Conservation (phyloP, 2,113 vertebrate genomes). For the Fulmarus glacialis region DNA sequence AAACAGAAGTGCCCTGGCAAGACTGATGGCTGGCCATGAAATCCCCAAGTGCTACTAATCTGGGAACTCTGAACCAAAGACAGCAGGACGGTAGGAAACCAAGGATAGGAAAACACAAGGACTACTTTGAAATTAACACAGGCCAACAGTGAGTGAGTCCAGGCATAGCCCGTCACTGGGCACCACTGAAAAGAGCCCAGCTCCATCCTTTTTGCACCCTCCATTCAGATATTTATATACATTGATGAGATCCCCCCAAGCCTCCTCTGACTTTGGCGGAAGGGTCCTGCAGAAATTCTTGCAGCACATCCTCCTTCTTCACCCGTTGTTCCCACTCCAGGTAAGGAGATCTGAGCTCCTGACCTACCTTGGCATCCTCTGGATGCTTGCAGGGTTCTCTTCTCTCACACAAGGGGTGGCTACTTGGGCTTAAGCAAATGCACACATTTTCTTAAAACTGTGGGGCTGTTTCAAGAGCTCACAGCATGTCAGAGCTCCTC, state of each 20-base stretch:
- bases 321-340: background rate
- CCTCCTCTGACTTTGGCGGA: background rate
- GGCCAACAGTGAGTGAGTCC: background rate
- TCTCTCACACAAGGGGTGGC: background rate
- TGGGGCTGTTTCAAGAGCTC: background rate
- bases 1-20: background rate
- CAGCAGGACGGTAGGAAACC: background rate
- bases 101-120: background rate
- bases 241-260: accelerated
- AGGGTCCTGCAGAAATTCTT: background rate
- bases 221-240: background rate
- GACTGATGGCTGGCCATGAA: background rate
- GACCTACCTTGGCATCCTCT: background rate
- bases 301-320: background rate
- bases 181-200: background rate
- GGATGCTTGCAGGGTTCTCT: background rate
- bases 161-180: background rate
- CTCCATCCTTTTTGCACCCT: background rate
- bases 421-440: background rate
- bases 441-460: background rate
- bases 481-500: background rate
- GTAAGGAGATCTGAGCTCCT: background rate
- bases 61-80: background rate
- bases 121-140: background rate
- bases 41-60: background rate